Conservation (phyloP, 2,888 invertebrate genomes). For the Diaphora mendica region DNA sequence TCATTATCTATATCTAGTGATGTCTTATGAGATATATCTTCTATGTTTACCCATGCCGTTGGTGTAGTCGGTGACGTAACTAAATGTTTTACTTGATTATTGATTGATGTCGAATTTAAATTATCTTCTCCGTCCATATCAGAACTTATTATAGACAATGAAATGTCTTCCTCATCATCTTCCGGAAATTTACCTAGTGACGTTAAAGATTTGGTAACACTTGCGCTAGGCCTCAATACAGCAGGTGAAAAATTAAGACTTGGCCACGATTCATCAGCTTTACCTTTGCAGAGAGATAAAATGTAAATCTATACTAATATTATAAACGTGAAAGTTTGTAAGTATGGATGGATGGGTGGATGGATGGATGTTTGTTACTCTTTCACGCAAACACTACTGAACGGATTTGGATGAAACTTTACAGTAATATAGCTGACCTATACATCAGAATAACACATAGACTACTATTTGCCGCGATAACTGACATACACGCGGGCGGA, state of each 20-base stretch:
- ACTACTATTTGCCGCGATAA: no score
- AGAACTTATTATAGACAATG: constrained; percentile 5
- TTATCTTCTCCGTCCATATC: constrained; percentile 1
- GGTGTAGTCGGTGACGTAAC: background rate
- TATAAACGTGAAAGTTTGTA: no score
- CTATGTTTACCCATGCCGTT: background rate
- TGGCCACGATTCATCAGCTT: constrained; percentile 78
- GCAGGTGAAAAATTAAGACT: constrained; percentile 48
- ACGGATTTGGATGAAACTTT: no score
- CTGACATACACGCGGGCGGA: no score
- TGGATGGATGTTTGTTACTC: no score
- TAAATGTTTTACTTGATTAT: background rate
- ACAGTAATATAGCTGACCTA: no score
- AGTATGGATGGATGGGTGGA: no score
- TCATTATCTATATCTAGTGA: background rate
- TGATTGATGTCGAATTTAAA: background rate
- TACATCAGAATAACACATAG: no score
- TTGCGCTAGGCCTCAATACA: constrained; percentile 61
- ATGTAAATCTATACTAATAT: background rate
- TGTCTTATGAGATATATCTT: background rate
- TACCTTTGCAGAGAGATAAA: constrained; percentile 52
- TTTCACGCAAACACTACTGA: no score
- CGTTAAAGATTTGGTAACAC: constrained; percentile 69
- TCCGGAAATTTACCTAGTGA: constrained; percentile 74
- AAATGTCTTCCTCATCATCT: constrained; percentile 58